Evolutionary conservation across 1,140 invertebrate species (phyloP).

Genomic region (Antheraea mylitta): DNA sequence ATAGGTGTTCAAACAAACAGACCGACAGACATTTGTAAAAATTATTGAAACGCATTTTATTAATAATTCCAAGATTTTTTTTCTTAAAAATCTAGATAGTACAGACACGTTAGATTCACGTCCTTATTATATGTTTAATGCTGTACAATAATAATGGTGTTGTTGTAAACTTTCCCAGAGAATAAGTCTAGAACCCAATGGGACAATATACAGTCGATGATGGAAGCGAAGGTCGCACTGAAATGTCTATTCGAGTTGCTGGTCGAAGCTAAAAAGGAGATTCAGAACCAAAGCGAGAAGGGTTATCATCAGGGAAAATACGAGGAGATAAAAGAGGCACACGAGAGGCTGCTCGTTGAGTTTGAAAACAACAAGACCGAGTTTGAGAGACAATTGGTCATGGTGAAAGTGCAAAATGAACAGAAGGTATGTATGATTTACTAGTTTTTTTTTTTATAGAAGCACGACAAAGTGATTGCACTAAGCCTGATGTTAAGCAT

Average conservation of each 20-base stretch:
- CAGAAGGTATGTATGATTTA: conserved; percentile 43
- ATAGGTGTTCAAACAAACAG: no score
- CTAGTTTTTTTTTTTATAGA: no score
- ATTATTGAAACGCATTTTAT: no score
- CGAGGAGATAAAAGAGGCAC: conserved; percentile 76
- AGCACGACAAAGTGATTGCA: no score
- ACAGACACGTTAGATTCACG: no score
- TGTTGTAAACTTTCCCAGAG: conserved; percentile 61
- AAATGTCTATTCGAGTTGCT: conserved; percentile 80
- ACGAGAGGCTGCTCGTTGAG: conserved; percentile 62
- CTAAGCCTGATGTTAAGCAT: no score
- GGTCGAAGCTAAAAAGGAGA: conserved; percentile 75
- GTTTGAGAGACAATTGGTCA: conserved; percentile 52
- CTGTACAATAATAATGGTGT: neutral
- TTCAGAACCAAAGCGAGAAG: conserved; percentile 67
- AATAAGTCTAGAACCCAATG: conserved; percentile 80
- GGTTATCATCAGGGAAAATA: conserved; percentile 72
- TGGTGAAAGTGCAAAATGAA: conserved; percentile 55
- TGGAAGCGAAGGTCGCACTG: conserved; percentile 82
- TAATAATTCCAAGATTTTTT: no score
- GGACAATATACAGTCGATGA: conserved; percentile 83
- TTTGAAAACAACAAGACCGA: conserved; percentile 56
- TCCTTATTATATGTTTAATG: no score
- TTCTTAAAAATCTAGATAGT: no score
- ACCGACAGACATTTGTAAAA: no score